Conservation (phyloP, 2,888 invertebrate genomes). For the Mythimna albipuncta region DNA sequence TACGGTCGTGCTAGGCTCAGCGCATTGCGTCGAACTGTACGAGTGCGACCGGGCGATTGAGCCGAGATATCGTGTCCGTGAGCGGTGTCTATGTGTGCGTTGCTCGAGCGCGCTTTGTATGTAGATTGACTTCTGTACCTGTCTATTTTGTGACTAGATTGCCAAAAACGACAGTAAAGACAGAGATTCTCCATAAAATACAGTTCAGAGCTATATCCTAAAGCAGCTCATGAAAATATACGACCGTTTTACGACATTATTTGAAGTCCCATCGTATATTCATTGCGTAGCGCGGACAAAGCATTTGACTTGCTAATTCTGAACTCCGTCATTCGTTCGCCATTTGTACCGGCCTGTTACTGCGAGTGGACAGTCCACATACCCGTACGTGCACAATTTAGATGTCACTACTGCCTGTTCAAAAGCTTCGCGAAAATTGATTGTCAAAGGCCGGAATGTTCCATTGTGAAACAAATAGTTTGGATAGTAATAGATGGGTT, state of each 20-base stretch:
- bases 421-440: conserved; percentile 20
- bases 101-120: no score
- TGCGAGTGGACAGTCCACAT: conserved; percentile 23
- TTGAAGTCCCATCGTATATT: conserved; percentile 60
- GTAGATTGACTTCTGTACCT: no score
- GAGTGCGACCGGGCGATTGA: no score
- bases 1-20: no score
- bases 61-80: no score
- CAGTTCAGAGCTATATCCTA: conserved; percentile 1
- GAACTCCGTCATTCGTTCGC: conserved; percentile 34
- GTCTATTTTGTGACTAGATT: background rate
- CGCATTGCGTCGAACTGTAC: no score
- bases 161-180: conserved; percentile 16
- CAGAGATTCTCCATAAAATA: conserved; percentile 14
- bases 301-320: conserved; percentile 69
- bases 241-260: conserved; percentile 44
- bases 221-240: conserved; percentile 30
- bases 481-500: background rate
- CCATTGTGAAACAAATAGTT: background rate
- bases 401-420: conserved; percentile 20
- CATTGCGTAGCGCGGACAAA: conserved; percentile 52
- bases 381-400: conserved; percentile 28
- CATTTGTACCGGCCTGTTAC: conserved; percentile 38
- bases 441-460: conserved; percentile 12
- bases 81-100: no score